Base-by-base conservation (phyloP, 2,888 invertebrate genomes). In the Liodrosophila aerea region DNA sequence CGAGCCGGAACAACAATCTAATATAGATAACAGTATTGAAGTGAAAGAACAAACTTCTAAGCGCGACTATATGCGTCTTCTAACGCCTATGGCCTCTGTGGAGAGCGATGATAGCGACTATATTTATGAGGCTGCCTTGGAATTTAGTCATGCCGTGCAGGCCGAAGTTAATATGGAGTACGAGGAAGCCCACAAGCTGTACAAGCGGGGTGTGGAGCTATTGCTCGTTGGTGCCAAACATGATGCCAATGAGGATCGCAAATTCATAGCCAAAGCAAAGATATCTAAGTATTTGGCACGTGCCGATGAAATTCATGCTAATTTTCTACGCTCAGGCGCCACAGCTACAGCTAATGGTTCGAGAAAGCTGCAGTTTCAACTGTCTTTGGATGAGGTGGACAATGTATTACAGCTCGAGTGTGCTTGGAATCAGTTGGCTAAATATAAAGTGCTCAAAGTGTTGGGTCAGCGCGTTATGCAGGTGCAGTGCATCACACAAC, bases 91-190 rank as follows among this genome's bases (percentile, higher is more conserved):
- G 88, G 86, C 88, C 0, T 90, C 90, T 0, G 85, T 89, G 33
- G 89, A 89, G 47, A 88, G 86, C 34, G 89, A 89, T 22, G 89
- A 89, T 51, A 87, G 87, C 61, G 90, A 90, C 62, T 90, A 90
- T 63, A 90, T 90, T 9, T 90, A 90, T 37, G 90, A 90, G 56
- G 90, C 90, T 1, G 90, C 90, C 0, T 65, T 89, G 16, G 88
- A 89, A 53, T 90, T 90, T 44, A 90, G 90, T 50, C 85, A 87
- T 47, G 90, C 90, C 0, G 90, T 90, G 1, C 89, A 90, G 58
- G 87, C 89, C 0, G 90, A 90, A 67, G 90, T 88, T 0, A 90
- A 90, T 73, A 65, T 85, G 13, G 87, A 89, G 44, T 90, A 89
- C 53, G 72, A 76, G 1, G 82, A 85, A 11, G 90, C 90, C 0